Percentiles rank a stretch among this genome's conserved stretches.
Evolutionary conservation across 2,888 invertebrate species (phyloP).

Genomic region (Biston betularia): DNA sequence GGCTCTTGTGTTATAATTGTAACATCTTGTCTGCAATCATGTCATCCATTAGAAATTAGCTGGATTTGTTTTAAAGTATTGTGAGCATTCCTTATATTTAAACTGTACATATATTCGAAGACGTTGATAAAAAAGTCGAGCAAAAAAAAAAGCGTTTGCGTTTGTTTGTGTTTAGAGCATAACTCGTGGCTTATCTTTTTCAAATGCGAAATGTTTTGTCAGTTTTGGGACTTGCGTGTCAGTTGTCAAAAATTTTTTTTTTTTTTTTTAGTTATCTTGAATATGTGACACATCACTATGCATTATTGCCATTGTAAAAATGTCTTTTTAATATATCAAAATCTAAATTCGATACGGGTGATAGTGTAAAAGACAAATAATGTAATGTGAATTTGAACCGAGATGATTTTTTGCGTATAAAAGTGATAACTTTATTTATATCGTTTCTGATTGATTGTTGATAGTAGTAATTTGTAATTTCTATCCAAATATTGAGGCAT

Average conservation of each 20-base stretch:
- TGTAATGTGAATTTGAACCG: not conserved
- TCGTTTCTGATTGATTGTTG: constrained; percentile 13
- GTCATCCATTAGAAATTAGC: not conserved
- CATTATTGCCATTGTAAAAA: not conserved
- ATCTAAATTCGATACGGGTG: not conserved
- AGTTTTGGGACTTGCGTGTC: not conserved
- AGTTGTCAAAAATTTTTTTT: too few species aligned
- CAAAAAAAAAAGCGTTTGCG: too few species aligned
- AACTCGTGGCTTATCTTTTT: not conserved
- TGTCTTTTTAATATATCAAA: too few species aligned
- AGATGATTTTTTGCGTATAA: not conserved
- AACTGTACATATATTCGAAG: not conserved
- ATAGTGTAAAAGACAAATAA: not conserved
- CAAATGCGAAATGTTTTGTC: not conserved
- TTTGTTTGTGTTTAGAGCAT: not conserved
- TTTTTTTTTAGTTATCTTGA: not conserved
- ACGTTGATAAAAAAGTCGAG: not conserved
- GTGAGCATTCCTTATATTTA: not conserved
- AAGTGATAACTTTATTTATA: constrained; percentile 10
- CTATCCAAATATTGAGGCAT: not conserved
- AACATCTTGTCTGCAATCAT: not conserved
- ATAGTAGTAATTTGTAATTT: constrained; percentile 2
- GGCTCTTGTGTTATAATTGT: not conserved
- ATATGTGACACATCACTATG: not conserved
- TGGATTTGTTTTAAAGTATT: not conserved